These are phyloP conservation scores for Pedionomus torquatus DNA, from an alignment of 2,113 vertebrate species.

Conservation along the genomic window DNA sequence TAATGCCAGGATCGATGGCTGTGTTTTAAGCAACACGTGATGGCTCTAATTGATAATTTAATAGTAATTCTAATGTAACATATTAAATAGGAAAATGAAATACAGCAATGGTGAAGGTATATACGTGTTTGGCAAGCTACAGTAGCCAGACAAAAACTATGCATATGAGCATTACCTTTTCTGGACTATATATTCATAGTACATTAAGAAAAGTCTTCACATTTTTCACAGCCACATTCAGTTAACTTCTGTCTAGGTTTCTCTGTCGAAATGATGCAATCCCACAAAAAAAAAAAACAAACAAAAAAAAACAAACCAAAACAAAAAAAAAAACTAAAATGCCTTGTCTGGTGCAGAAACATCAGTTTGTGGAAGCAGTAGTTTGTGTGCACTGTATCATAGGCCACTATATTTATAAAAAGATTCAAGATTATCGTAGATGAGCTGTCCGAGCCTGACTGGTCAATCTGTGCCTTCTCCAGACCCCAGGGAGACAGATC, in stretches of 20 bases:
- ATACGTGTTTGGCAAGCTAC: neutral
- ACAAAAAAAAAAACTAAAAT: neutral
- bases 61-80: neutral
- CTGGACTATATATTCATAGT: neutral
- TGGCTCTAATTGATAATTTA: slow-evolving; percentile 33
- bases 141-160: neutral
- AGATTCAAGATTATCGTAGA: neutral
- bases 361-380: neutral
- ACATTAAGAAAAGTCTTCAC: neutral
- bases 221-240: neutral
- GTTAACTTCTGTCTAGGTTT: neutral
- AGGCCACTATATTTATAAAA: neutral
- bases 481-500: neutral
- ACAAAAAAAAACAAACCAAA: neutral
- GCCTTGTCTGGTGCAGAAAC: neutral
- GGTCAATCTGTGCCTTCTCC: neutral
- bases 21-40: neutral
- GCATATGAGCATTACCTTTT: neutral
- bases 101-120: neutral
- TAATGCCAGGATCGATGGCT: neutral
- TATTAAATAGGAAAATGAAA: neutral
- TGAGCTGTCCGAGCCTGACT: neutral
- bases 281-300: neutral
- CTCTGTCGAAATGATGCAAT: neutral
- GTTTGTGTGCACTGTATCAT: neutral